phyloP scores from a whole-genome alignment of 2,797 vertebrate genomes.

The Poecilia gillii region DNA sequence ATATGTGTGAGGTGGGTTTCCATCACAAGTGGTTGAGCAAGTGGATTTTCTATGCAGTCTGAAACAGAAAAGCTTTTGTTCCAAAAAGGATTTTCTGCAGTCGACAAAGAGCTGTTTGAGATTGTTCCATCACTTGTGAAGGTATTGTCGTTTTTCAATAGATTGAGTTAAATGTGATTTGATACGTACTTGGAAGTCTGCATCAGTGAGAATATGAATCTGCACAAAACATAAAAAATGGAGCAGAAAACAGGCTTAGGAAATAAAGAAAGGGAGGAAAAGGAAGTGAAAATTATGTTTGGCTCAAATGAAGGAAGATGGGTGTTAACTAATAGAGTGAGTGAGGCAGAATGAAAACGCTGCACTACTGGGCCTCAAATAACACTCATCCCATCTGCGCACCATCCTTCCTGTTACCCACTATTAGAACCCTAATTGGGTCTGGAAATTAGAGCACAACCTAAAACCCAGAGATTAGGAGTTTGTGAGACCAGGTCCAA shows the following conservation, averaged over 20 bases:
- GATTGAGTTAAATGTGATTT: slow-evolving; percentile 48
- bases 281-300: slow-evolving; percentile 65
- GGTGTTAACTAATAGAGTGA: slow-evolving; percentile 57
- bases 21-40: slow-evolving; percentile 7
- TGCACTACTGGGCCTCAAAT: slow-evolving; percentile 40
- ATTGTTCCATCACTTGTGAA: slow-evolving; percentile 40
- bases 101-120: slow-evolving; percentile 55
- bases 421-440: slow-evolving; percentile 61
- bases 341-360: slow-evolving; percentile 46
- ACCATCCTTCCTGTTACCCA: slow-evolving; percentile 41
- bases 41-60: slow-evolving; percentile 44
- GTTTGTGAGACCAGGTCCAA: slow-evolving; percentile 39
- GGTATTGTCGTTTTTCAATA: slow-evolving; percentile 53
- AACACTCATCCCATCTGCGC: slow-evolving; percentile 23
- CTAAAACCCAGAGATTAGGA: slow-evolving; percentile 54
- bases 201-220: slow-evolving; percentile 36
- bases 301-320: slow-evolving; percentile 67
- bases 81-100: slow-evolving; percentile 36
- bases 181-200: slow-evolving; percentile 20
- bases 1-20: slow-evolving; percentile 20
- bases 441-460: slow-evolving; percentile 53
- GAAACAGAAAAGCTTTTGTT: slow-evolving; percentile 51
- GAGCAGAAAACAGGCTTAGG: slow-evolving; percentile 52
- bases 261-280: slow-evolving; percentile 28
- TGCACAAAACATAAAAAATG: slow-evolving; percentile 15